Percentiles rank a stretch among this genome's conserved stretches.
Conservation (phyloP, 2,888 invertebrate genomes). For the Drosophila incognita region DNA sequence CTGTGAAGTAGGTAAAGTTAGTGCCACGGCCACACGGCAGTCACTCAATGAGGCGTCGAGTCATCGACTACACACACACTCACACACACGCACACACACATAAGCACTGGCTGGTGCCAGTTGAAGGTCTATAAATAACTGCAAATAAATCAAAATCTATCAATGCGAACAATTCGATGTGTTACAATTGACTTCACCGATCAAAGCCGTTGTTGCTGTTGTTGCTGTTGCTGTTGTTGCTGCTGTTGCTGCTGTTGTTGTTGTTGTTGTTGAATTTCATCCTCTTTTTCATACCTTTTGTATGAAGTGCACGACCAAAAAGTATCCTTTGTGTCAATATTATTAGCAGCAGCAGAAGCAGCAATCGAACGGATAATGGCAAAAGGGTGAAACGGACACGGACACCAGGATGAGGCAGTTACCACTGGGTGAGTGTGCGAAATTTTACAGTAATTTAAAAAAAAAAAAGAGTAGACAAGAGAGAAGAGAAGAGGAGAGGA, state of each 20-base stretch:
- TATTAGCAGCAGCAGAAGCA: conserved; percentile 69
- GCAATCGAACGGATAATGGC: conserved; percentile 70
- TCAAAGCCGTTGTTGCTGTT: conserved; percentile 73
- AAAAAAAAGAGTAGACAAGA: conserved; percentile 32
- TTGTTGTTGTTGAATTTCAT: conserved; percentile 62
- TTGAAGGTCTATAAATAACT: conserved; percentile 83
- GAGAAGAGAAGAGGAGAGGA: neutral
- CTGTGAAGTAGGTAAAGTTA: conserved; percentile 70
- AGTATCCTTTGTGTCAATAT: conserved; percentile 84
- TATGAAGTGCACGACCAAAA: conserved; percentile 79
- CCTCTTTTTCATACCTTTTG: conserved; percentile 78
- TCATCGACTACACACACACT: conserved; percentile 51
- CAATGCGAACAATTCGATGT: conserved; percentile 84
- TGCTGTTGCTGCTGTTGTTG: conserved; percentile 35
- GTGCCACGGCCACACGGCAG: conserved; percentile 32
- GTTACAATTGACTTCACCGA: conserved; percentile 85
- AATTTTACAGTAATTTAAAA: conserved; percentile 84
- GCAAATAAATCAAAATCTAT: conserved; percentile 85
- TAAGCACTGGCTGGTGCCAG: conserved; percentile 42
- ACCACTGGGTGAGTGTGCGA: conserved; percentile 77
- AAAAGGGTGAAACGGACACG: conserved; percentile 72
- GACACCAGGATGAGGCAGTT: conserved; percentile 25
- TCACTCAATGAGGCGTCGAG: conserved; percentile 64
- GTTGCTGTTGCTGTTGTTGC: conserved; percentile 32
- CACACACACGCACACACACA: conserved; percentile 9